phyloP scores from a whole-genome alignment of 2,888 invertebrate genomes.

The Mythimna vitellina region DNA sequence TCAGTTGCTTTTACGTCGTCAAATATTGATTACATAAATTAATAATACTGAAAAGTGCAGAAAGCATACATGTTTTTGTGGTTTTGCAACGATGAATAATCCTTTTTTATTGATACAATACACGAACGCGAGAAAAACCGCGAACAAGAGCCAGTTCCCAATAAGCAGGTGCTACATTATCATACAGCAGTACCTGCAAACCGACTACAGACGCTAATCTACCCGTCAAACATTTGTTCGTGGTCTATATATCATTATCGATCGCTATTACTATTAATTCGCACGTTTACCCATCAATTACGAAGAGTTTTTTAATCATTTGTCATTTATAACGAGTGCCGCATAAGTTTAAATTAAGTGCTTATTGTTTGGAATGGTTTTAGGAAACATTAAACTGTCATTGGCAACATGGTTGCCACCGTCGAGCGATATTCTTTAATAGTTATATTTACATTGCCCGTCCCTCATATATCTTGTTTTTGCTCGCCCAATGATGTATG shows the following conservation, averaged over 20 bases:
- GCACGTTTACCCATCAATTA: slow-evolving; percentile 82
- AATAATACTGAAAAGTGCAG: slow-evolving; percentile 12
- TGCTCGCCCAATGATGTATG: slow-evolving; percentile 60
- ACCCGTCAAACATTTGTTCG: slow-evolving; percentile 75
- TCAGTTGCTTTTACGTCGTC: neutral
- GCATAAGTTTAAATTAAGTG: slow-evolving; percentile 70
- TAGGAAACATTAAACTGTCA: slow-evolving; percentile 66
- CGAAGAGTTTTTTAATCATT: slow-evolving; percentile 81
- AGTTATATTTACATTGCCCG: slow-evolving; percentile 64
- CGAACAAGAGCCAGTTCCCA: slow-evolving; percentile 53
- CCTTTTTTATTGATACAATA: slow-evolving; percentile 35
- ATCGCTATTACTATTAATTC: slow-evolving; percentile 82
- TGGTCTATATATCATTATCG: slow-evolving; percentile 80
- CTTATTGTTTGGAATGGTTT: slow-evolving; percentile 70
- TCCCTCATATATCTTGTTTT: slow-evolving; percentile 65
- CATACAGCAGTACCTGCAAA: slow-evolving; percentile 49
- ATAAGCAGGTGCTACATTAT: slow-evolving; percentile 76
- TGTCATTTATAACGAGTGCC: slow-evolving; percentile 80
- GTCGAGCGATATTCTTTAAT: slow-evolving; percentile 63
- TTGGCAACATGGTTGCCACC: slow-evolving; percentile 47
- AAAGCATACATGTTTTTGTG: neutral
- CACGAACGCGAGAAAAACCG: slow-evolving; percentile 51
- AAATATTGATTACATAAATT: neutral
- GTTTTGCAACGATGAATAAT: slow-evolving; percentile 14
- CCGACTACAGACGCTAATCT: slow-evolving; percentile 72